Evolutionary conservation across 2,113 vertebrate genomes (phyloP).

Genomic region (Beaufortia kweichowensis): DNA sequence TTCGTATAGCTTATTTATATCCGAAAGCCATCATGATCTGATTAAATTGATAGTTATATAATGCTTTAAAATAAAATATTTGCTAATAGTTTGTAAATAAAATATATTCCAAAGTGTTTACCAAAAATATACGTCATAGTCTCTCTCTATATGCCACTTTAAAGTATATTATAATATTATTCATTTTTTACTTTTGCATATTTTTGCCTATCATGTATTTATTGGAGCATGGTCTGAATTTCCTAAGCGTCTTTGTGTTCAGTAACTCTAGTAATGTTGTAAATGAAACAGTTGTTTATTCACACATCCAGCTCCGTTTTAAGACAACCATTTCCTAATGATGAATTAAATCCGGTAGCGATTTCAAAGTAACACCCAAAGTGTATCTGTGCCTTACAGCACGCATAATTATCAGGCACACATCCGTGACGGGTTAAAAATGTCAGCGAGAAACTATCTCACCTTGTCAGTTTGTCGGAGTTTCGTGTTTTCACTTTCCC

Average conservation of each 20-base stretch:
- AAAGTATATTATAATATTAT: too few relatives aligned
- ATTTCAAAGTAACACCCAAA: conserved; percentile 35
- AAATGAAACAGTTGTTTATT: conserved; percentile 50
- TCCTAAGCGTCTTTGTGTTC: conserved; percentile 22
- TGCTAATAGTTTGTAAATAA: not conserved
- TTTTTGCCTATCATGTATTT: too few relatives aligned
- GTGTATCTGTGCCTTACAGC: conserved; percentile 35
- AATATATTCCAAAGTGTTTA: not conserved
- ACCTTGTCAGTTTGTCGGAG: conserved; percentile 68
- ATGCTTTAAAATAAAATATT: not conserved
- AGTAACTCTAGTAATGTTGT: conserved; percentile 12
- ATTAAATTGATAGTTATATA: too few relatives aligned
- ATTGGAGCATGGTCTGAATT: conserved; percentile 3
- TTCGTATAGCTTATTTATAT: too few relatives aligned
- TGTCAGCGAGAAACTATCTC: conserved; percentile 66
- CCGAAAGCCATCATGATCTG: too few relatives aligned
- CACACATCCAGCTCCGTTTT: conserved; percentile 37
- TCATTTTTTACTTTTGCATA: too few relatives aligned
- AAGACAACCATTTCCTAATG: conserved; percentile 30
- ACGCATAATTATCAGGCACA: conserved; percentile 68
- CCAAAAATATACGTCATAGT: not conserved
- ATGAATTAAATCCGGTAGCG: conserved; percentile 35
- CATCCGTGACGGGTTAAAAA: conserved; percentile 65
- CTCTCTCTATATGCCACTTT: too few relatives aligned
- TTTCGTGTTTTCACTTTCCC: conserved; percentile 57